Evolutionary conservation across 1,140 invertebrate species (phyloP).

Genomic region (Brachystomella parvula): DNA sequence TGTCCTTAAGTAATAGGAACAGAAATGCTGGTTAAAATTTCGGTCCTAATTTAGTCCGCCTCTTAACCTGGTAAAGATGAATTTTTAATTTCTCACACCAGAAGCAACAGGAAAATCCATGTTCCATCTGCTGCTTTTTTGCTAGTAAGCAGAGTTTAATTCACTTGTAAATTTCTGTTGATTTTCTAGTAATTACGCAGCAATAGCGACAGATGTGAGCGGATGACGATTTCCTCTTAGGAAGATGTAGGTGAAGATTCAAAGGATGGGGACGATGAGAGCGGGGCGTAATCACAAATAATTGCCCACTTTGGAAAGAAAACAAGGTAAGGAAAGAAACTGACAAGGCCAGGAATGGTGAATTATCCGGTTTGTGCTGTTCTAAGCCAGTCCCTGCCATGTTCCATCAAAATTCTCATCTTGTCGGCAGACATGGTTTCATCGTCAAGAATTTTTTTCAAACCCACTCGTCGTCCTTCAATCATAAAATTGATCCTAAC

Average conservation of each 20-base stretch:
- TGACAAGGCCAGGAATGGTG: not conserved
- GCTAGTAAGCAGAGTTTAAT: too few species aligned
- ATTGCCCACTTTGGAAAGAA: not conserved
- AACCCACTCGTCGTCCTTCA: not conserved
- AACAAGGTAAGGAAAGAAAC: not conserved
- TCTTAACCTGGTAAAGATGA: not conserved
- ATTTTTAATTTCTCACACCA: not conserved
- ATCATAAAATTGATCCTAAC: not conserved
- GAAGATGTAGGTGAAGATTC: not conserved
- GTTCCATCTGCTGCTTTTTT: too few species aligned
- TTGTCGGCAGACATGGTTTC: not conserved
- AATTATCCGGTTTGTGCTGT: not conserved
- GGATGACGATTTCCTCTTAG: not conserved
- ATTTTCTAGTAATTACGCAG: too few species aligned
- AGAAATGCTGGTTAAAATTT: not conserved
- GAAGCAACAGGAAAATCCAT: not conserved
- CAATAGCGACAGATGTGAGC: too few species aligned
- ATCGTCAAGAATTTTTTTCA: not conserved
- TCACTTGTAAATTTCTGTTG: too few species aligned
- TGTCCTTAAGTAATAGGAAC: not conserved
- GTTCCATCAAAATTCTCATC: not conserved
- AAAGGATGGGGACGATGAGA: too few species aligned
- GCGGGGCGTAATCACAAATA: not conserved
- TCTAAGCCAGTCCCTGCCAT: not conserved
- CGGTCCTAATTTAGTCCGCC: not conserved